phyloP scores from a whole-genome alignment of 2,888 invertebrate species.

The Caenorhabditis zanzibari region DNA sequence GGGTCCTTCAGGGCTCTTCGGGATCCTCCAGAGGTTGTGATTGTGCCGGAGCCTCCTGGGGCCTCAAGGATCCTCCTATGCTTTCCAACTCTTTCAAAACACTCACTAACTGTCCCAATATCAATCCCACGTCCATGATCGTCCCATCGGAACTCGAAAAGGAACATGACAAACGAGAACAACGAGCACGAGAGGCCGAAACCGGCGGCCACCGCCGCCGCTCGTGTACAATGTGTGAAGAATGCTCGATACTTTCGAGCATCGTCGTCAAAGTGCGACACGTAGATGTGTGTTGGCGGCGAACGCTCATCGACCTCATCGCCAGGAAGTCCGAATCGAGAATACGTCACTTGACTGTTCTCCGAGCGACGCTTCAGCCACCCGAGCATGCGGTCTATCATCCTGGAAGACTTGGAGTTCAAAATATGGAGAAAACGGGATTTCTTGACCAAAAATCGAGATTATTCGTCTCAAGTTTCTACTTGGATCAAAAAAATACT shows the following conservation, averaged over 20 bases:
- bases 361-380: constrained; percentile 79
- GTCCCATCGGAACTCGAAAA: constrained; percentile 83
- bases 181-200: constrained; percentile 78
- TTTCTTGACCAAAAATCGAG: too few species aligned
- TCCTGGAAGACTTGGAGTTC: constrained; percentile 11
- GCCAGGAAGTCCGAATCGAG: constrained; percentile 80
- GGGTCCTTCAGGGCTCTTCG: too few species aligned
- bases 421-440: neutral
- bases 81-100: neutral
- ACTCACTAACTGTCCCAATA: constrained; percentile 73
- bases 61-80: too few species aligned
- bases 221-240: constrained; percentile 76
- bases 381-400: constrained; percentile 64
- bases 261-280: constrained; percentile 80
- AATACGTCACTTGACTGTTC: constrained; percentile 78
- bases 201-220: constrained; percentile 72
- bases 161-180: constrained; percentile 77
- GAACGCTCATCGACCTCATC: constrained; percentile 81
- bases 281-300: constrained; percentile 76
- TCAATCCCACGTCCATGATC: constrained; percentile 78
- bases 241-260: constrained; percentile 73
- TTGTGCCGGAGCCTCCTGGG: too few species aligned
- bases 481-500: too few species aligned
- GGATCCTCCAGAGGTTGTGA: too few species aligned
- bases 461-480: too few species aligned